These are phyloP conservation scores for Danaus plexippus DNA, from an alignment of 1,140 invertebrate genomes.

Conservation along the genomic window DNA sequence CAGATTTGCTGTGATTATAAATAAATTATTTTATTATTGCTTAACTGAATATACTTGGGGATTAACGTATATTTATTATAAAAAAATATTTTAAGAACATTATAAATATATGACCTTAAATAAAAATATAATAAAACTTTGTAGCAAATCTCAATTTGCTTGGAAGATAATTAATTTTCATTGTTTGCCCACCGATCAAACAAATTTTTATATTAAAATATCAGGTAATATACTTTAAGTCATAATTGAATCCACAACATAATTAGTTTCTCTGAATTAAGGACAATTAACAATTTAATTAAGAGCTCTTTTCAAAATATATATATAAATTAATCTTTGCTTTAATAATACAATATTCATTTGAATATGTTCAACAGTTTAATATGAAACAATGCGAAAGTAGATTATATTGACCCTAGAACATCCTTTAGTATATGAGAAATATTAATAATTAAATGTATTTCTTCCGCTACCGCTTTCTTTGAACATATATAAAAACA, in stretches of 20 bases:
- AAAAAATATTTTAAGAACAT: no score
- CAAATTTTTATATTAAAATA: neutral
- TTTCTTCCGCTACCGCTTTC: neutral
- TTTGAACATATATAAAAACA: slow-evolving; percentile 1
- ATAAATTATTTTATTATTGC: no score
- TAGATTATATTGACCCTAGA: neutral
- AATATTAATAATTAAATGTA: slow-evolving; percentile 3
- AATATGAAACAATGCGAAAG: neutral
- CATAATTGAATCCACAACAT: slow-evolving; percentile 9
- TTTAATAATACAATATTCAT: slow-evolving; percentile 12
- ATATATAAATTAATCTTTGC: slow-evolving; percentile 12
- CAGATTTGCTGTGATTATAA: no score
- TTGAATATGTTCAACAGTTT: slow-evolving; percentile 1
- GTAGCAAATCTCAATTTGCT: slow-evolving; percentile 10
- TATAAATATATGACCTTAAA: slow-evolving; percentile 7
- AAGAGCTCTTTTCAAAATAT: slow-evolving; percentile 7
- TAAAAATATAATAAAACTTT: neutral
- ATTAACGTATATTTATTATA: no score
- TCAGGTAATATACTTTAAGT: no score
- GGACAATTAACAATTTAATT: slow-evolving; percentile 15
- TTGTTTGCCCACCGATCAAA: slow-evolving; percentile 14
- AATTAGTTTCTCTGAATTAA: slow-evolving; percentile 10
- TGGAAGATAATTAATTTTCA: slow-evolving; percentile 10
- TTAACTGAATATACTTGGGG: no score
- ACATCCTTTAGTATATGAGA: neutral